A percentile compares a stretch with the other conserved stretches of the same genome.
Conservation (phyloP, 2,797 vertebrate genomes). For the Agapornis canus region DNA sequence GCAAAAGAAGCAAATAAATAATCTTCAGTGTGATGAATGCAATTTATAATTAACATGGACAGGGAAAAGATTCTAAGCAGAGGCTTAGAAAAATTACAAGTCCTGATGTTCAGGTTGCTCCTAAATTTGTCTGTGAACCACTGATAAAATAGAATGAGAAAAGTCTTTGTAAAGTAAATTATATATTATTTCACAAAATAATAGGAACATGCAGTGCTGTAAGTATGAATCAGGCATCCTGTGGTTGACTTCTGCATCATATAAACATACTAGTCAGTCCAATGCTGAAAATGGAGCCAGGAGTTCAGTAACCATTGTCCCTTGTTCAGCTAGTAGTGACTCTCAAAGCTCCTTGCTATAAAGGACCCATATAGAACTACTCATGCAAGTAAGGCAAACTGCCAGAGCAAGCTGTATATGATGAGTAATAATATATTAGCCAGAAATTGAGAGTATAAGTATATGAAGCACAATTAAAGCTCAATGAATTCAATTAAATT, state of each 20-base stretch:
- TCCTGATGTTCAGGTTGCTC: conserved; percentile 37
- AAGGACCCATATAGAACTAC: neutral
- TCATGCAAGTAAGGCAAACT: neutral
- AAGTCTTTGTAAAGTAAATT: conserved; percentile 65
- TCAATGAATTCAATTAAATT: neutral
- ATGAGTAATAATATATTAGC: neutral
- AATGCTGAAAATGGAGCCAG: conserved; percentile 13
- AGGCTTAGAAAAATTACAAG: conserved; percentile 45
- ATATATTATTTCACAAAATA: conserved; percentile 76
- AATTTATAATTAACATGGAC: conserved; percentile 38
- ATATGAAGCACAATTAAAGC: neutral
- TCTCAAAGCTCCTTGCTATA: neutral
- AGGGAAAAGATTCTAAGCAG: conserved; percentile 1
- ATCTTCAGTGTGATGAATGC: conserved; percentile 11
- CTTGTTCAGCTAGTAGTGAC: conserved; percentile 16
- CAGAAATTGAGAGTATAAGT: neutral
- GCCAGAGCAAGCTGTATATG: neutral
- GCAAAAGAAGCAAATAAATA: conserved; percentile 34
- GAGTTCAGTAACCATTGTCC: conserved; percentile 8
- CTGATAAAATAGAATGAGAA: conserved; percentile 70
- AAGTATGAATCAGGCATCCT: conserved; percentile 71
- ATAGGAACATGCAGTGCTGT: conserved; percentile 53
- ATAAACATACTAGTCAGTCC: conserved; percentile 32
- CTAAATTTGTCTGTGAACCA: conserved; percentile 64
- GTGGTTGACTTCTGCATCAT: conserved; percentile 67